phyloP scores from a whole-genome alignment of 2,888 invertebrate species.

The Mechanitis messenoides region DNA sequence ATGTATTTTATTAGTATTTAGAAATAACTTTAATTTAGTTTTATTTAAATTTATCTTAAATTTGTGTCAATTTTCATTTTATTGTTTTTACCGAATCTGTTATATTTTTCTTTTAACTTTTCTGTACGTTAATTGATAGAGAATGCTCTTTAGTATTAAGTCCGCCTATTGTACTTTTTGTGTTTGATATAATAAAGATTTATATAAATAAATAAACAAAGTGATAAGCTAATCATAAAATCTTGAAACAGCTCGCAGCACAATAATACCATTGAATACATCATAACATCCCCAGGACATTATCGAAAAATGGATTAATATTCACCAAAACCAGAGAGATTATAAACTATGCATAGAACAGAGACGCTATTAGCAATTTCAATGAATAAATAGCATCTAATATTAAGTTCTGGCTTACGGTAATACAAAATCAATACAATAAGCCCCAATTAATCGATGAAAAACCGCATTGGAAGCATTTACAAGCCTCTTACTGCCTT shows the following conservation, averaged over 20 bases:
- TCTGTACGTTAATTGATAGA: no score
- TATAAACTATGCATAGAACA: slow-evolving; percentile 34
- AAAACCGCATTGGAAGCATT: slow-evolving; percentile 38
- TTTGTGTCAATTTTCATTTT: no score
- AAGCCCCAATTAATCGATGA: slow-evolving; percentile 63
- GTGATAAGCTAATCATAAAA: no score
- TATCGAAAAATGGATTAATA: slow-evolving; percentile 26
- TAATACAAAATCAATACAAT: slow-evolving; percentile 72
- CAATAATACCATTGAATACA: background rate
- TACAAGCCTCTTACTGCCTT: slow-evolving; percentile 26
- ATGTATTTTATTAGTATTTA: no score
- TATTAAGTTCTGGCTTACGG: slow-evolving; percentile 54
- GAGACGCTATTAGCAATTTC: slow-evolving; percentile 36
- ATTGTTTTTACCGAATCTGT: no score
- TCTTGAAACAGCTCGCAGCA: background rate
- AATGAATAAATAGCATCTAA: slow-evolving; percentile 55
- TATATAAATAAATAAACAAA: no score
- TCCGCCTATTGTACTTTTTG: no score
- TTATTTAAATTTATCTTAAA: no score
- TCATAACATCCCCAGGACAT: background rate
- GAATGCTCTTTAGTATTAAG: no score
- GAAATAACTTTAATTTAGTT: no score
- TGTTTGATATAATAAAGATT: no score
- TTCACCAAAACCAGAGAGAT: slow-evolving; percentile 25
- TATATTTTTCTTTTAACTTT: no score